Evolutionary conservation across 2,113 vertebrate species (phyloP).

Genomic region (Leptobrachium ailaonicum): DNA sequence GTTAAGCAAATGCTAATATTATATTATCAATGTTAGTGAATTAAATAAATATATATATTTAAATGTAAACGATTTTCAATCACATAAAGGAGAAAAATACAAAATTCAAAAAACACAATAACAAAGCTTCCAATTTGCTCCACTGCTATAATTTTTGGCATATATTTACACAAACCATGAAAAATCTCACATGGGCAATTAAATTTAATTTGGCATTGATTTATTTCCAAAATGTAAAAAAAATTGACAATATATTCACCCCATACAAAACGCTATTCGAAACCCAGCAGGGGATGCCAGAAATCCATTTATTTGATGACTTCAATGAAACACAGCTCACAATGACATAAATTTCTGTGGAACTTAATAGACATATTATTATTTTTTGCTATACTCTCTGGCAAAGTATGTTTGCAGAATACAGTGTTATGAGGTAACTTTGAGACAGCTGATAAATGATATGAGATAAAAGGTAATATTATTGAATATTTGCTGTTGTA

Average conservation of each 20-base stretch:
- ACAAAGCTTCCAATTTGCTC: too few relatives aligned
- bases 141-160: background rate
- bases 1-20: too few relatives aligned
- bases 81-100: too few relatives aligned
- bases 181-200: background rate
- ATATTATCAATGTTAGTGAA: too few relatives aligned
- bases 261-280: slow-evolving; percentile 21
- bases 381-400: background rate
- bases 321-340: slow-evolving; percentile 21
- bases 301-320: slow-evolving; percentile 5
- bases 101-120: too few relatives aligned
- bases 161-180: background rate
- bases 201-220: slow-evolving; percentile 1
- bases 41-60: too few relatives aligned
- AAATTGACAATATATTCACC: slow-evolving; percentile 8
- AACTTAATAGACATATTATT: slow-evolving; percentile 41
- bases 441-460: too few relatives aligned
- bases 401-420: slow-evolving; percentile 37
- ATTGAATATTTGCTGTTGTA: too few relatives aligned
- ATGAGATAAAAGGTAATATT: too few relatives aligned
- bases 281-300: slow-evolving; percentile 1
- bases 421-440: slow-evolving; percentile 47
- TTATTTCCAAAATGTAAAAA: slow-evolving; percentile 3
- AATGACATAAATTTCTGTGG: slow-evolving; percentile 7
- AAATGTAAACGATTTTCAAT: too few relatives aligned